Evolutionary conservation across 2,113 vertebrate genomes (phyloP), one percentile per base, ranked within the genome.

Genomic region (Chelonoidis abingdonii): DNA sequence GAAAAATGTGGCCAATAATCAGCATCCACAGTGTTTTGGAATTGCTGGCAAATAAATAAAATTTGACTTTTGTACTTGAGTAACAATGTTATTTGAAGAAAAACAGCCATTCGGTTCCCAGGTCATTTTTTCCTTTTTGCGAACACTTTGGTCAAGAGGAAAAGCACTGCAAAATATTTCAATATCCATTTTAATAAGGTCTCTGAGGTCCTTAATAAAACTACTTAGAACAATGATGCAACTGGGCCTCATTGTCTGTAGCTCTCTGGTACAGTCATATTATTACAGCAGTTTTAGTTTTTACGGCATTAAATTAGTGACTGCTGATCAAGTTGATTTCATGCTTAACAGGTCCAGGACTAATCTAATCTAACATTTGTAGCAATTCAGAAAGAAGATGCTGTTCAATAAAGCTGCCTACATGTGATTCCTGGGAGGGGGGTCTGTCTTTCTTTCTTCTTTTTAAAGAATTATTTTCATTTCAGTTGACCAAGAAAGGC

Each of bases 301-400:
- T 90, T 41, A 41, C 31, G 29, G 8, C 86, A 65, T 53, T 83
- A 81, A 91, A 10, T 53, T 79, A 54, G 81, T 83, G 57, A 47
- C 24, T 53, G 65, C 41, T 49, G 62, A 89, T 79, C 81, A 75
- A 83, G 57, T 5, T 88, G 86, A 57, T 94, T 95, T 89, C 81
- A 50, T 81, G 75, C 80, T 94, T 47, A 79, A 10, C 22, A 59
- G 84, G 82, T 85, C 81, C 91, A 86, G 85, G 93, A 59, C 57
- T 86, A 79, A 86, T 89, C 79, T 92, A 87, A 90, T 44, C 0
- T 3, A 92, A 90, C 10, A 1, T 31, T 92, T 94, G 80, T 85
- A 92, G 56, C 57, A 91, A n/a, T 31, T 59, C 92, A 47, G 65
- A 76, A 95, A 80, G 44, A 91, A 87, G n/a, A 29, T 91, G 82